phyloP scores from a whole-genome alignment of 2,888 invertebrate species.

The Prosopocoilus inquinatus region DNA sequence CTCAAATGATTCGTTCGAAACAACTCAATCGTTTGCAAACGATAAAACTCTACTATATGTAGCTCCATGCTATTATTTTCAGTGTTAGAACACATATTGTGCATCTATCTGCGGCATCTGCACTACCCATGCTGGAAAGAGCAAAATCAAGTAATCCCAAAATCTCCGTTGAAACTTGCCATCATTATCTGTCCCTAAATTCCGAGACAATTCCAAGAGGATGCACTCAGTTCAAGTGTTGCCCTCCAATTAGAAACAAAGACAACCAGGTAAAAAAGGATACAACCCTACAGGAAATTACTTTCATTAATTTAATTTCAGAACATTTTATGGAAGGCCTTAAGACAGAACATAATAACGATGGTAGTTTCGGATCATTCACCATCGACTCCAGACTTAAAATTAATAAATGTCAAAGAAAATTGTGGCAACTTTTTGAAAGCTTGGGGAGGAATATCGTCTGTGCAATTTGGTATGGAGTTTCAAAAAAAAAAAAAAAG shows the following conservation, averaged over 20 bases:
- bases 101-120: conserved; percentile 64
- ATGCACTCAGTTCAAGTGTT: conserved; percentile 69
- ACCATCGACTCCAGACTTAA: conserved; percentile 65
- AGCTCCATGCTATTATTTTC: conserved; percentile 15
- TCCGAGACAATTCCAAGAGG: conserved; percentile 64
- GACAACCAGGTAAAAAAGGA: conserved; percentile 56
- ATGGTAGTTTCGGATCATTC: conserved; percentile 70
- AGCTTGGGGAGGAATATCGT: conserved; percentile 74
- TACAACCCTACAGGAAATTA: not conserved
- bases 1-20: too few species aligned
- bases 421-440: conserved; percentile 60
- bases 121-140: conserved; percentile 57
- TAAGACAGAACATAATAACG: conserved; percentile 59
- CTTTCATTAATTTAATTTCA: conserved; percentile 33
- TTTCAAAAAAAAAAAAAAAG: conserved; percentile 14
- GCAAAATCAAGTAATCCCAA: conserved; percentile 57
- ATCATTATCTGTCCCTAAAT: conserved; percentile 66
- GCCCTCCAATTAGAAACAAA: conserved; percentile 67
- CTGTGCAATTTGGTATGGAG: conserved; percentile 69
- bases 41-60: too few species aligned
- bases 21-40: too few species aligned
- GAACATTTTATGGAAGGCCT: conserved; percentile 63
- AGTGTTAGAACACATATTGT: conserved; percentile 67
- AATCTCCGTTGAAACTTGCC: conserved; percentile 71
- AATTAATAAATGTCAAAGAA: conserved; percentile 45